These are phyloP conservation scores for Oithona nana DNA, from an alignment of 2,888 invertebrate genomes.

Conservation along the genomic window DNA sequence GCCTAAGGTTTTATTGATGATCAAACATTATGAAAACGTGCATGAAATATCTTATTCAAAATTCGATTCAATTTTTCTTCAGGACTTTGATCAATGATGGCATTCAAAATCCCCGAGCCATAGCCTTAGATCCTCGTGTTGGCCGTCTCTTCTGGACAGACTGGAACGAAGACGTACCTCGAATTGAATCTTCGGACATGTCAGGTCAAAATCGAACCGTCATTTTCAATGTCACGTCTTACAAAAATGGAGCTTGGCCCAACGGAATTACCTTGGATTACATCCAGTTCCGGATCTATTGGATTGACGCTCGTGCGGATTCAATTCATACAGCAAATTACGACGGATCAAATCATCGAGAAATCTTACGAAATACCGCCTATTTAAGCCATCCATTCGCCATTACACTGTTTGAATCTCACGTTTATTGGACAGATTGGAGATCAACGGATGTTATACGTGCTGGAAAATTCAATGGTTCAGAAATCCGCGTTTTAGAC, in stretches of 20 bases:
- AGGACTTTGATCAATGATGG: constrained; percentile 57
- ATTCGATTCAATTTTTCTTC: no score
- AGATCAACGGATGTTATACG: constrained; percentile 61
- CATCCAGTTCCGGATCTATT: constrained; percentile 49
- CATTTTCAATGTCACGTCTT: constrained; percentile 39
- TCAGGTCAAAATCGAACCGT: constrained; percentile 43
- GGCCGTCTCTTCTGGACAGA: constrained; percentile 66
- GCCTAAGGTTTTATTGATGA: no score
- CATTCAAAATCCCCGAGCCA: constrained; percentile 64
- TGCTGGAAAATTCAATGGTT: constrained; percentile 69
- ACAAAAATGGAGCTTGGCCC: constrained; percentile 52
- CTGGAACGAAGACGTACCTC: constrained; percentile 52
- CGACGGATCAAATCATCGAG: constrained; percentile 49
- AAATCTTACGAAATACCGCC: constrained; percentile 44
- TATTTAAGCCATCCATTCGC: constrained; percentile 72
- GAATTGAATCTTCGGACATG: constrained; percentile 62
- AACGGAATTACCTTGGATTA: constrained; percentile 66
- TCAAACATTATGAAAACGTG: no score
- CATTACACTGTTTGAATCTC: constrained; percentile 60
- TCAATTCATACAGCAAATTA: constrained; percentile 67
- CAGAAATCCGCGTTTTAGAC: constrained; percentile 55
- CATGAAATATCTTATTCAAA: no score
- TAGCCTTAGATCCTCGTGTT: constrained; percentile 56
- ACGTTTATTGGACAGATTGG: constrained; percentile 91
- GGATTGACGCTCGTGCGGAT: constrained; percentile 70